Conservation (phyloP, 2,113 vertebrate species). For the Aptenodytes forsteri region DNA sequence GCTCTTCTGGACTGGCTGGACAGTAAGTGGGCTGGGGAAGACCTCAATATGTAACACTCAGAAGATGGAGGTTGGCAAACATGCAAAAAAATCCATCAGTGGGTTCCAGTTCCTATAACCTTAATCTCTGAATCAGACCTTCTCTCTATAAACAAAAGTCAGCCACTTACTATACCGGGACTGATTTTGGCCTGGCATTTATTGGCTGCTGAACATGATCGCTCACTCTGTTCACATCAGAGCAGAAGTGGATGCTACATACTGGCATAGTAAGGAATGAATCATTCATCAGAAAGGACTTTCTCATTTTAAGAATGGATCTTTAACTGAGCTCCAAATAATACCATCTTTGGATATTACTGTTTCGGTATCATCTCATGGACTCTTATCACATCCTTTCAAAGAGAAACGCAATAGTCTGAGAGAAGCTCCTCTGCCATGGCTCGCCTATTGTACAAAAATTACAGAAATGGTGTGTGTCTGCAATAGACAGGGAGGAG, state of each 20-base stretch:
- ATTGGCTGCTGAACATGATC: not conserved
- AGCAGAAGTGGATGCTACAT: not conserved
- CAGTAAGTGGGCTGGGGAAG: not conserved
- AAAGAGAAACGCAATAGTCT: not conserved
- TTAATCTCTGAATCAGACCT: not conserved
- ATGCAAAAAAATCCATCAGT: not conserved
- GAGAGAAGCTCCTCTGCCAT: not conserved
- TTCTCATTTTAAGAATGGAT: not conserved
- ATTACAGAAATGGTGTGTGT: not conserved
- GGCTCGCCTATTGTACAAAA: not conserved
- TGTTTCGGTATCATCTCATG: not conserved
- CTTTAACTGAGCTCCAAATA: not conserved
- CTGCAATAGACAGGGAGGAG: not conserved
- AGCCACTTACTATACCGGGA: not conserved
- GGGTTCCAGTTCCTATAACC: not conserved
- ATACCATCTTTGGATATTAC: not conserved
- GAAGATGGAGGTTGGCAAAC: not conserved
- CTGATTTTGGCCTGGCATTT: not conserved
- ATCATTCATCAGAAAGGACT: not conserved
- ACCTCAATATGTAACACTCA: not conserved
- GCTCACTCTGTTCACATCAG: not conserved
- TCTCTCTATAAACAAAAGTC: not conserved
- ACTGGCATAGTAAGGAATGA: not conserved
- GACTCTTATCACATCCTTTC: not conserved
- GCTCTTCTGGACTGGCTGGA: not conserved